Evolutionary conservation across 1,140 invertebrate genomes (phyloP).

Genomic region (Papilio machaon): DNA sequence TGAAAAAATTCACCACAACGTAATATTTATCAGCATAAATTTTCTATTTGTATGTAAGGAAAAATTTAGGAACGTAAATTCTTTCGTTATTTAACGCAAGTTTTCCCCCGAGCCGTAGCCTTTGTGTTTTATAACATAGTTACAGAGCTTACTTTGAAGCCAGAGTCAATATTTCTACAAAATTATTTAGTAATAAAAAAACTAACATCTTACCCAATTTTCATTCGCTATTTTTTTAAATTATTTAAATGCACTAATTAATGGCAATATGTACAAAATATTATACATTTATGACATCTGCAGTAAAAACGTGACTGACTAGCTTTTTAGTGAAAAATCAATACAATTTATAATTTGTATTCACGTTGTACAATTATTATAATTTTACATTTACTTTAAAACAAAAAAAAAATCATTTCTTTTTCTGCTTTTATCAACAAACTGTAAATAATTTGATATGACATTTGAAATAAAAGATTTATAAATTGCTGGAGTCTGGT

Average conservation of each 20-base stretch:
- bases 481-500: constrained; percentile 10
- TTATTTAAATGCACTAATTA: too few relatives aligned
- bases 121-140: not conserved
- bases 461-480: constrained; percentile 8
- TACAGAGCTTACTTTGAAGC: not conserved
- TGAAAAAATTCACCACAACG: constrained; percentile 5
- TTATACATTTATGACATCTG: too few relatives aligned
- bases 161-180: not conserved
- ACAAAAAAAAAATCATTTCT: not conserved
- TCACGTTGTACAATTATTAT: too few relatives aligned
- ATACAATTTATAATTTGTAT: too few relatives aligned
- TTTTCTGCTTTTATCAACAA: not conserved
- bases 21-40: constrained; percentile 6
- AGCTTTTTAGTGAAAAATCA: too few relatives aligned
- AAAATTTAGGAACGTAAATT: not conserved
- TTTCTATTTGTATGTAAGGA: not conserved
- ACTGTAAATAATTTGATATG: not conserved
- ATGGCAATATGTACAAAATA: too few relatives aligned
- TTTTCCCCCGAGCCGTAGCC: not conserved
- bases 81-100: not conserved
- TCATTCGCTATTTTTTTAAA: not conserved
- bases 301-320: too few relatives aligned
- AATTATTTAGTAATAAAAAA: not conserved
- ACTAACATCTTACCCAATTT: not conserved
- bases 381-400: too few relatives aligned